Evolutionary conservation across 2,888 invertebrate genomes (phyloP).

Genomic region (Lamellibrachia columna): DNA sequence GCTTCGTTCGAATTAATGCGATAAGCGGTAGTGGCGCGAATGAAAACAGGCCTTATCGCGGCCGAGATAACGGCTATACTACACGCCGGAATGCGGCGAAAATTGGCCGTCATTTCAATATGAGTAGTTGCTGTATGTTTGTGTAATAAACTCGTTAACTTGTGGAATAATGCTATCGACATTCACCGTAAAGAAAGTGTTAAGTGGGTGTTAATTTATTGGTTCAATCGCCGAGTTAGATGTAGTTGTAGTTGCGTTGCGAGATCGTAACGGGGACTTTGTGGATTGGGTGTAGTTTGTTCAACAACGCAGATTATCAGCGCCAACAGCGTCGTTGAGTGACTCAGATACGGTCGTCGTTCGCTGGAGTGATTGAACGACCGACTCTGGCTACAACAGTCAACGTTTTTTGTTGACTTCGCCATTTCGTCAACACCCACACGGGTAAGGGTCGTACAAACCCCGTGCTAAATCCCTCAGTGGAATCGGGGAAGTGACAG

Average conservation of each 20-base stretch:
- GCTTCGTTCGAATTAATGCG: background rate
- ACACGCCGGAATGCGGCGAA: background rate
- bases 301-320: background rate
- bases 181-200: background rate
- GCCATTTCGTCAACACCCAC: background rate
- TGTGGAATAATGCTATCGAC: background rate
- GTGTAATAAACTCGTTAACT: background rate
- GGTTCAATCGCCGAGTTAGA: background rate
- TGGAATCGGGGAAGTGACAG: background rate
- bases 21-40: background rate
- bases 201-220: background rate
- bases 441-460: background rate
- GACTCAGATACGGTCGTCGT: background rate
- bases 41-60: slow-evolving; percentile 16
- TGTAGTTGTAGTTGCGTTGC: background rate
- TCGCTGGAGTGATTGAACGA: background rate
- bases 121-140: background rate
- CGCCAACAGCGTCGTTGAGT: background rate
- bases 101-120: background rate
- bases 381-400: background rate
- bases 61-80: background rate
- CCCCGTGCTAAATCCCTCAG: background rate
- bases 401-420: background rate
- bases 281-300: background rate
- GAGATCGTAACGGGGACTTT: background rate